A percentile compares a stretch with the other conserved stretches of the same genome.
Conservation (phyloP, 2,797 vertebrate species). For the Myripristis murdjan region DNA sequence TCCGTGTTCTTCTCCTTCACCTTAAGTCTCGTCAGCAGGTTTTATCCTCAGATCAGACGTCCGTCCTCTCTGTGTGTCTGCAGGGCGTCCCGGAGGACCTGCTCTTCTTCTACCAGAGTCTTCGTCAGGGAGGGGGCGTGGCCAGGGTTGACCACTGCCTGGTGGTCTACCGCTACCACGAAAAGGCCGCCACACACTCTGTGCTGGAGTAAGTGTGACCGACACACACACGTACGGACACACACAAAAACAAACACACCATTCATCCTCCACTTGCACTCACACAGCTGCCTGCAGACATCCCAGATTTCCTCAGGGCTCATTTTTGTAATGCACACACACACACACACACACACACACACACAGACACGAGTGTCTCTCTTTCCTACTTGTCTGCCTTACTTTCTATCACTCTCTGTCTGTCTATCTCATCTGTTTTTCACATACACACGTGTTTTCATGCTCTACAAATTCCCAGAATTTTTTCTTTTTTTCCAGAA, state of each 20-base stretch:
- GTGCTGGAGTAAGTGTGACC: constrained; percentile 89
- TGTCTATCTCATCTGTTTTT: background rate
- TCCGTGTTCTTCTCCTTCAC: too few relatives aligned
- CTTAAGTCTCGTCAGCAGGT: too few relatives aligned
- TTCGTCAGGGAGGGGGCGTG: constrained; percentile 87
- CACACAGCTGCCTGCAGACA: constrained; percentile 70
- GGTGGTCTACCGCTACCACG: constrained; percentile 93
- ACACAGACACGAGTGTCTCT: background rate
- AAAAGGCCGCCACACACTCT: constrained; percentile 88
- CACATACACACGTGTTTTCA: background rate
- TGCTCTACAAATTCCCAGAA: constrained; percentile 39
- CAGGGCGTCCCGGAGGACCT: constrained; percentile 96
- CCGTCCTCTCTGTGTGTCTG: constrained; percentile 12
- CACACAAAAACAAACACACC: too few relatives aligned
- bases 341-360: constrained; percentile 20
- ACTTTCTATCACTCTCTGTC: background rate
- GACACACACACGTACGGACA: too few relatives aligned
- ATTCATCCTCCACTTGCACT: constrained; percentile 48
- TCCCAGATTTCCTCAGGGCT: constrained; percentile 53
- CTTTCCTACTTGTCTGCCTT: too few relatives aligned
- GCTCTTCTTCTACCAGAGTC: constrained; percentile 93
- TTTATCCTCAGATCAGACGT: background rate
- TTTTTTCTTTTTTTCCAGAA: constrained; percentile 41
- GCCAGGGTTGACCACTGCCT: constrained; percentile 88
- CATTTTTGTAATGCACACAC: too few relatives aligned